A percentile compares a stretch with the other conserved stretches of the same genome.
Conservation (phyloP, 2,888 invertebrate species). For the Eupithecia dodoneata region DNA sequence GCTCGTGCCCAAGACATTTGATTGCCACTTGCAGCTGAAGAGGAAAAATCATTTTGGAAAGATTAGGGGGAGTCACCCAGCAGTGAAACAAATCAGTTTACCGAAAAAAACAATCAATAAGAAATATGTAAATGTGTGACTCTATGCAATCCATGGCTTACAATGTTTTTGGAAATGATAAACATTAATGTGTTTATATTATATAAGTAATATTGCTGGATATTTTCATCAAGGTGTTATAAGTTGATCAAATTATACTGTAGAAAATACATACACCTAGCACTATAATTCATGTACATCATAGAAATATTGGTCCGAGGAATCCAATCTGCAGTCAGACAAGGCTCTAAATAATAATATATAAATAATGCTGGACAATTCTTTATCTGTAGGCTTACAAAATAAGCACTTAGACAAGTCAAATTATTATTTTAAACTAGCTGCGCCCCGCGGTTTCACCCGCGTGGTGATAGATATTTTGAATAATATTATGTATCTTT, state of each 20-base stretch:
- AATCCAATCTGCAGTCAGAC: neutral
- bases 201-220: neutral
- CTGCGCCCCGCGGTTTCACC: too few species aligned
- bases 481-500: too few species aligned
- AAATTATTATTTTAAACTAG: too few species aligned
- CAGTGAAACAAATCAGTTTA: too few species aligned
- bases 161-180: neutral
- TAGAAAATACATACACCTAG: neutral
- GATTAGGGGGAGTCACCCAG: too few species aligned
- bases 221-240: neutral
- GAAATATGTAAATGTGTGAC: neutral
- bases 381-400: too few species aligned
- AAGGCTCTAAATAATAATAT: neutral
- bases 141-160: neutral
- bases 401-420: too few species aligned
- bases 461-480: too few species aligned
- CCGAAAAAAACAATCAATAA: neutral
- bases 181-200: neutral
- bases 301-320: neutral
- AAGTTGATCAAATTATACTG: neutral
- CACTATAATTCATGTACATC: neutral
- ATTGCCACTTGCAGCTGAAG: constrained; percentile 96
- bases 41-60: constrained; percentile 8
- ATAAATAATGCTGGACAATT: too few species aligned
- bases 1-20: constrained; percentile 96